A percentile compares a stretch with the other conserved stretches of the same genome.
Evolutionary conservation across 2,113 vertebrate genomes (phyloP).

Genomic region (Clupea harengus): DNA sequence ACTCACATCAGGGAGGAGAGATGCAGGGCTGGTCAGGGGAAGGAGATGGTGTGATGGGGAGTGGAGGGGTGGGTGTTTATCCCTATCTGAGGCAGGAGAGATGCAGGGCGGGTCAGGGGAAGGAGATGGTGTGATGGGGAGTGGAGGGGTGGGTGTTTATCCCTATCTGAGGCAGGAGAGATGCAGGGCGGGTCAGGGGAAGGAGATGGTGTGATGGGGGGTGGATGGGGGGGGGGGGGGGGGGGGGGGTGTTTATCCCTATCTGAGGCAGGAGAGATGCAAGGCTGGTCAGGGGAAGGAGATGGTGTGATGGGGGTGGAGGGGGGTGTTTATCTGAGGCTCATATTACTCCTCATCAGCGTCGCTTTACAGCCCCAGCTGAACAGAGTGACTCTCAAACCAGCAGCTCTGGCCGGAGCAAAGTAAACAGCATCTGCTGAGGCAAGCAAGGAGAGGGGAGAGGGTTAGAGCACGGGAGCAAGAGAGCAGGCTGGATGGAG

Average conservation of each 20-base stretch:
- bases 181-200: background rate
- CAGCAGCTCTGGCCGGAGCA: conserved; percentile 10
- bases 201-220: background rate
- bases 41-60: background rate
- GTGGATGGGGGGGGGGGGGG: no score
- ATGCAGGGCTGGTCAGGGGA: background rate
- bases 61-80: no score
- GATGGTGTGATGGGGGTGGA: background rate
- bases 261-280: no score
- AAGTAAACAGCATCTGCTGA: conserved; percentile 15
- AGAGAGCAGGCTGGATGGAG: background rate
- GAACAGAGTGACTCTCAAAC: background rate
- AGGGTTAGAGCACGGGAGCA: background rate
- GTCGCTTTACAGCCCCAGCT: conserved; percentile 22
- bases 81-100: no score
- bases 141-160: no score
- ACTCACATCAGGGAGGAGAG: conserved; percentile 42
- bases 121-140: background rate
- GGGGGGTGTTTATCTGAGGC: conserved; percentile 30
- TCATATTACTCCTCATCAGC: conserved; percentile 54
- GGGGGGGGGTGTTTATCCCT: no score
- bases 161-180: no score
- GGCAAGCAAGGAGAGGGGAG: background rate
- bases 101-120: background rate
- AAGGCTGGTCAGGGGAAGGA: background rate